Evolutionary conservation across 2,888 invertebrate genomes (phyloP).

Genomic region (Nemurella pictetii): DNA sequence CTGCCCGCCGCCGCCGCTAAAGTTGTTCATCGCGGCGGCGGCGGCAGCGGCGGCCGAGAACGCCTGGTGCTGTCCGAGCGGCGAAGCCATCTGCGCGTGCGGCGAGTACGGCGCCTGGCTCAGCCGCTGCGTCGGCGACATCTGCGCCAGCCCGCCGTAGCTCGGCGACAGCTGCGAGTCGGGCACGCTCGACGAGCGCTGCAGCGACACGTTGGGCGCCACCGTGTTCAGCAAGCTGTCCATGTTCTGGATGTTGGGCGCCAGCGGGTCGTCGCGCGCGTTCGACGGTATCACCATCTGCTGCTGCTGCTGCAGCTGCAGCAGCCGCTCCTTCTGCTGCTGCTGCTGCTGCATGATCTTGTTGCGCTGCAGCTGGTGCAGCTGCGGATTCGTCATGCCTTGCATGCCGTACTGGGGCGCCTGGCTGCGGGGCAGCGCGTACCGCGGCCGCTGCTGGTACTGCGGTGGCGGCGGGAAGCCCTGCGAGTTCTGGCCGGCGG

Average conservation of each 20-base stretch:
- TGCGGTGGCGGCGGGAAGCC: conserved; percentile 54
- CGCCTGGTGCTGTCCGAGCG: conserved; percentile 44
- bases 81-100: conserved; percentile 54
- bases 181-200: conserved; percentile 57
- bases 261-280: conserved; percentile 64
- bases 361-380: conserved; percentile 55
- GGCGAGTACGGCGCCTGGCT: conserved; percentile 52
- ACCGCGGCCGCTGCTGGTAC: conserved; percentile 52
- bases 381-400: conserved; percentile 21
- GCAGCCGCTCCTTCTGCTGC: conserved; percentile 64
- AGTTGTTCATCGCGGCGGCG: conserved; percentile 40
- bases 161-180: conserved; percentile 66
- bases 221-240: conserved; percentile 83
- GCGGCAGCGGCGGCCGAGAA: conserved; percentile 40
- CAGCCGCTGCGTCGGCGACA: conserved; percentile 48
- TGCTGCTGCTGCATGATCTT: conserved; percentile 56
- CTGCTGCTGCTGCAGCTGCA: conserved; percentile 80
- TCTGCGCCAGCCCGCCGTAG: conserved; percentile 53
- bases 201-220: conserved; percentile 85
- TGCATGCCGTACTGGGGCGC: conserved; percentile 43
- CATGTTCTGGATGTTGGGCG: conserved; percentile 67
- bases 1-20: conserved; percentile 47
- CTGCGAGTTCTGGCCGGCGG: conserved; percentile 28
- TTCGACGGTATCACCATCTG: conserved; percentile 79
- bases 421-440: conserved; percentile 46